These are phyloP conservation scores for Dasypogon diadema DNA, from an alignment of 2,888 invertebrate species.

Conservation along the genomic window DNA sequence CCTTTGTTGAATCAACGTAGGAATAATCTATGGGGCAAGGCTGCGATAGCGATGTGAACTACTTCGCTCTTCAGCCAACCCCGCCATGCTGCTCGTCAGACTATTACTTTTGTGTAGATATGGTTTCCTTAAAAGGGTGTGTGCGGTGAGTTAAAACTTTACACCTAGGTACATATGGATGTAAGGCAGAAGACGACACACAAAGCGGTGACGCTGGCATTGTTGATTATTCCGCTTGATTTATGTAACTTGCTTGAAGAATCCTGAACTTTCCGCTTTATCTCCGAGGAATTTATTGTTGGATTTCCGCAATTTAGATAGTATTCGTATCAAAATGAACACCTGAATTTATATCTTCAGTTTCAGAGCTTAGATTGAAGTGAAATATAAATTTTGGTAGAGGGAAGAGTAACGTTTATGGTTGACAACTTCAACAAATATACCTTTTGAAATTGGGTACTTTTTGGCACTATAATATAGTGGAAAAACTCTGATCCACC, in stretches of 20 bases:
- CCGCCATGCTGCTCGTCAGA: conserved; percentile 4
- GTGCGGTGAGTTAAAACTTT: conserved; percentile 51
- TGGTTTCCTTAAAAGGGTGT: conserved; percentile 35
- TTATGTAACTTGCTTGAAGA: conserved; percentile 54
- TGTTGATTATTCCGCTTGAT: conserved; percentile 56
- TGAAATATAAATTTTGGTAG: background rate
- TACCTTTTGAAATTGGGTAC: too few species aligned
- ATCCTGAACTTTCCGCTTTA: conserved; percentile 54
- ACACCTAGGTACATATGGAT: conserved; percentile 30
- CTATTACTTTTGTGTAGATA: conserved; percentile 21
- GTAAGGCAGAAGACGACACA: conserved; percentile 16
- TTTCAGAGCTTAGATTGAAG: background rate
- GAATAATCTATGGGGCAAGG: conserved; percentile 49
- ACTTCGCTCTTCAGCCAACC: conserved; percentile 5
- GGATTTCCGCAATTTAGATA: conserved; percentile 41
- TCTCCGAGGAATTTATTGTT: conserved; percentile 51
- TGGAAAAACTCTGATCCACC: too few species aligned
- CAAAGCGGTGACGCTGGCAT: conserved; percentile 51
- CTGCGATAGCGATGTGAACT: conserved; percentile 30
- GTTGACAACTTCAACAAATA: too few species aligned
- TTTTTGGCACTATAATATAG: too few species aligned
- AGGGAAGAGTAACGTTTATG: background rate
- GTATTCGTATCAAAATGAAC: conserved; percentile 40
- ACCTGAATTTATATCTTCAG: conserved; percentile 34
- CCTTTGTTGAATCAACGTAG: conserved; percentile 53